phyloP scores from a whole-genome alignment of 2,113 vertebrate genomes.

The Periophthalmodon schlosseri region DNA sequence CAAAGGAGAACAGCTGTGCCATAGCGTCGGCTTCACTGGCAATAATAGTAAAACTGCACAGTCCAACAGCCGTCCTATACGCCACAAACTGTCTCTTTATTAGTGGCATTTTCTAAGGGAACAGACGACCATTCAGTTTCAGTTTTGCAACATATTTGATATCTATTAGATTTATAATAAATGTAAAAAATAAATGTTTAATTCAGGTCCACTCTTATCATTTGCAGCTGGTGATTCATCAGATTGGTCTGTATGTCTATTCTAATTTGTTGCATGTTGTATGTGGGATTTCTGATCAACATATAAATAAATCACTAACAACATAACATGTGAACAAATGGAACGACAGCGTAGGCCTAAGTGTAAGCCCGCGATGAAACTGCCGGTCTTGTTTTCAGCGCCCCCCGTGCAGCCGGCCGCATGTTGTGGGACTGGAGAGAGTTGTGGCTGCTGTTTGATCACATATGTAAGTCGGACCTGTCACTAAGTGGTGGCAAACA shows the following conservation, averaged over 20 bases:
- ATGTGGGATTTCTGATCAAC: not conserved
- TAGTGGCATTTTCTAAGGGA: not conserved
- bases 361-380: constrained; percentile 72
- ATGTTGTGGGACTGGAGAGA: constrained; percentile 65
- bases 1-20: constrained; percentile 8
- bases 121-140: not conserved
- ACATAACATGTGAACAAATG: constrained; percentile 2
- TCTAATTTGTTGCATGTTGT: not conserved
- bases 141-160: not conserved
- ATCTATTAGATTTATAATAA: not conserved
- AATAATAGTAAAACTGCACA: not conserved
- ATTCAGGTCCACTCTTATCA: not conserved
- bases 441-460: constrained; percentile 79
- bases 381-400: constrained; percentile 73
- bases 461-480: constrained; percentile 75
- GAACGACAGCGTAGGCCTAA: constrained; percentile 42
- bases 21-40: not conserved
- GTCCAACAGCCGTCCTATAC: not conserved
- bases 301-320: constrained; percentile 12
- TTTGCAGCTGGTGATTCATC: not conserved
- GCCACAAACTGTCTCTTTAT: not conserved
- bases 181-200: not conserved
- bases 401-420: constrained; percentile 69
- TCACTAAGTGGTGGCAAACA: constrained; percentile 78
- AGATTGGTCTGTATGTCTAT: not conserved